Evolutionary conservation across 2,888 invertebrate genomes (phyloP).

Genomic region (Spisula subtruncata): DNA sequence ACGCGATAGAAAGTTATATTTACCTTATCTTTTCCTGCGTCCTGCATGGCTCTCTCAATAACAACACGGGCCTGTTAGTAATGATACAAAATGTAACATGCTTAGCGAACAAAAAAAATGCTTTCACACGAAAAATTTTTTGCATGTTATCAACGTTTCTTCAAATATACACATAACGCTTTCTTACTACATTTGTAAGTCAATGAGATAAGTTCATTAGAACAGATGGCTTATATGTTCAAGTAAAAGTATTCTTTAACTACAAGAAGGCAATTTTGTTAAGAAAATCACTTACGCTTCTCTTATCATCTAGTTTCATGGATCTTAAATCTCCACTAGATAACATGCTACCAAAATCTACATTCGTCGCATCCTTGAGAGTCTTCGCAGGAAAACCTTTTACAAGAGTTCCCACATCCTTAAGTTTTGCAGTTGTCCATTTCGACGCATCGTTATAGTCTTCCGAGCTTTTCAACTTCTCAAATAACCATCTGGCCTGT

Average conservation of each 20-base stretch:
- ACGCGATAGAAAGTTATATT: not conserved
- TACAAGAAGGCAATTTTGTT: too few relatives aligned
- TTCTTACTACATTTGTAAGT: too few relatives aligned
- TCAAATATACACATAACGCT: too few relatives aligned
- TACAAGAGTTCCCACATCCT: conserved; percentile 36
- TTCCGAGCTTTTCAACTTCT: conserved; percentile 38
- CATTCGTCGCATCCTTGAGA: conserved; percentile 47
- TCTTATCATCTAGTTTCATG: conserved; percentile 30
- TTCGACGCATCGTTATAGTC: conserved; percentile 44
- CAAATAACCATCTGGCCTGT: conserved; percentile 33
- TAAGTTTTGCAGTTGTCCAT: conserved; percentile 37
- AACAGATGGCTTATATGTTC: too few relatives aligned
- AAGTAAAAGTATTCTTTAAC: too few relatives aligned
- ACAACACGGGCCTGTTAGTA: conserved; percentile 45
- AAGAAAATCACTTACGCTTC: conserved; percentile 31
- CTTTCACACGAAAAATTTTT: too few relatives aligned
- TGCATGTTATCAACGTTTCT: too few relatives aligned
- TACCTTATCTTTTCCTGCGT: conserved; percentile 42
- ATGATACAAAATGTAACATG: conserved; percentile 34
- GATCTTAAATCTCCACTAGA: conserved; percentile 22
- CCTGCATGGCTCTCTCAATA: conserved; percentile 36
- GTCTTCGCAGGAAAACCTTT: conserved; percentile 29
- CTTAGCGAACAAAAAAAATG: not conserved
- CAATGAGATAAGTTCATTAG: too few relatives aligned
- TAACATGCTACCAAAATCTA: conserved; percentile 45